Conservation (phyloP, 2,797 vertebrate genomes). For the Simalia tracyae region DNA sequence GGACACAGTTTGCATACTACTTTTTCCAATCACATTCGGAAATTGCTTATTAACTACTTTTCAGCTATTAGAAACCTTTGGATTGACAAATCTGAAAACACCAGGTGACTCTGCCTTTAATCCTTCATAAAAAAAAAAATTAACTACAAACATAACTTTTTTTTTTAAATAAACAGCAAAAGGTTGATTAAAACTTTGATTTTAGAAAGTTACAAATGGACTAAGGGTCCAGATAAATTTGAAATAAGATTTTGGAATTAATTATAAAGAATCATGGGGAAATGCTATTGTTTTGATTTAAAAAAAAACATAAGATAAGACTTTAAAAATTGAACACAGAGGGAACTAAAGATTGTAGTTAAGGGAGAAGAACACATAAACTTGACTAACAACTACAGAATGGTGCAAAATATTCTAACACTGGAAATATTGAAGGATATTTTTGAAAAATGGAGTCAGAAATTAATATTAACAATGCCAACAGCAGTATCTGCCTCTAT, state of each 20-base stretch:
- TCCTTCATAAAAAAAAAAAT: not conserved
- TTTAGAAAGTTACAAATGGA: too few relatives aligned
- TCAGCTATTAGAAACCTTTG: not conserved
- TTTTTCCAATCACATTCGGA: not conserved
- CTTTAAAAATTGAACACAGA: too few relatives aligned
- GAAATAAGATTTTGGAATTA: not conserved
- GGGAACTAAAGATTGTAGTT: not conserved
- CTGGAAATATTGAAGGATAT: not conserved
- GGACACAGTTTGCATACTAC: not conserved
- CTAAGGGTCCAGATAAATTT: not conserved
- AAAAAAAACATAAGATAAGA: not conserved
- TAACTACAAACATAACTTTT: not conserved
- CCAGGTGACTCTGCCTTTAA: not conserved
- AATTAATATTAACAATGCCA: not conserved
- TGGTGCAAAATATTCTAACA: not conserved
- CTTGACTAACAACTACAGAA: not conserved
- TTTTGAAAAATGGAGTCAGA: not conserved
- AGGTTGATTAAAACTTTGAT: too few relatives aligned
- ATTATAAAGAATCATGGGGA: not conserved
- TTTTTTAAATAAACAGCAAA: not conserved
- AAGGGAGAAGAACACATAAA: not conserved
- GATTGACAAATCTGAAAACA: not conserved
- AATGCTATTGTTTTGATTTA: not conserved
- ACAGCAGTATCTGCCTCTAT: not conserved
- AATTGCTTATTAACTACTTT: not conserved